Evolutionary conservation across 1,140 invertebrate species (phyloP).

Genomic region (Eumaeus atala): DNA sequence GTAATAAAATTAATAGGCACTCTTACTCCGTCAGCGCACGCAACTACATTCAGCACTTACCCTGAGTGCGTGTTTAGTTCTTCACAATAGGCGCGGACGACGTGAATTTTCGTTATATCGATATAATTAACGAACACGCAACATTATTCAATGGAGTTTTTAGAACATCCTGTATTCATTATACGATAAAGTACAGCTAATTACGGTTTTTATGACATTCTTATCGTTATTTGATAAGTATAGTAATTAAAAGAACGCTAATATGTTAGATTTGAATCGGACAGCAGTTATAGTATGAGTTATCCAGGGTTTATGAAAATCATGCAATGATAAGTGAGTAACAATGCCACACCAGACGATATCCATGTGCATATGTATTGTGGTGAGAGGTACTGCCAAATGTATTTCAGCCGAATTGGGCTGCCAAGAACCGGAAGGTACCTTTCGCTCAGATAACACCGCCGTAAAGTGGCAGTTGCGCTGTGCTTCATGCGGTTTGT

Average conservation of each 20-base stretch:
- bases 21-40: constrained; percentile 13
- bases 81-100: constrained; percentile 15
- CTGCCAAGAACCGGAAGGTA: no score
- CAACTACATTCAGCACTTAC: constrained; percentile 13
- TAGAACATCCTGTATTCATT: constrained; percentile 1
- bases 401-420: no score
- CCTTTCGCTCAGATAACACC: no score
- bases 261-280: not conserved
- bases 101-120: constrained; percentile 13
- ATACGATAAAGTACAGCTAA: constrained; percentile 3
- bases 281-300: not conserved
- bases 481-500: no score
- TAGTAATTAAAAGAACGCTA: not conserved
- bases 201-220: constrained; percentile 2
- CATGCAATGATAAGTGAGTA: no score
- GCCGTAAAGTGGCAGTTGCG: no score
- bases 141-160: constrained; percentile 8
- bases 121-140: constrained; percentile 17
- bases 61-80: constrained; percentile 17
- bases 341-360: no score
- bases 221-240: not conserved
- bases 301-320: no score
- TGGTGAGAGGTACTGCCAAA: no score
- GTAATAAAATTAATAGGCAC: constrained; percentile 20
- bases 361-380: no score